These are phyloP conservation scores for Conomelus anceps DNA, from an alignment of 2,888 invertebrate species.

Conservation along the genomic window DNA sequence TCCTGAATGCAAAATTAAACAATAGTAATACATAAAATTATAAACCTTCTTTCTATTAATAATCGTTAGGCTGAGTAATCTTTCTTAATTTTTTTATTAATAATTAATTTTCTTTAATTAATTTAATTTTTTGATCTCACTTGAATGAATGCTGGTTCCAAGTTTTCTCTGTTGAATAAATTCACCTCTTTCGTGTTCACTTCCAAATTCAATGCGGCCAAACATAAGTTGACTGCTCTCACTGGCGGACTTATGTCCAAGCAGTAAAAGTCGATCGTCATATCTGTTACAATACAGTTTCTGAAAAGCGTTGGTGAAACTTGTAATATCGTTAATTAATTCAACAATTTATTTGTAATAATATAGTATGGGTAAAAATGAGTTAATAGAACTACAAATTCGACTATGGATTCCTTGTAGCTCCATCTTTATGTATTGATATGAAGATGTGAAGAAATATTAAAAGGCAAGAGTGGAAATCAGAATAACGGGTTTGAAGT, in stretches of 20 bases:
- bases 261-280: slow-evolving; percentile 47
- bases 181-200: slow-evolving; percentile 56
- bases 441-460: too few relatives aligned
- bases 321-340: too few relatives aligned
- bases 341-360: neutral
- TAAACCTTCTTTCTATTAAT: too few relatives aligned
- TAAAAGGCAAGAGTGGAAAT: too few relatives aligned
- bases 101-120: neutral
- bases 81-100: neutral
- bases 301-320: too few relatives aligned
- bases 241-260: slow-evolving; percentile 57
- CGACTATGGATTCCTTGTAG: too few relatives aligned
- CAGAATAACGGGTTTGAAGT: too few relatives aligned
- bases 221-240: slow-evolving; percentile 55
- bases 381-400: too few relatives aligned
- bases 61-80: too few relatives aligned
- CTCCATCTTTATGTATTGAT: too few relatives aligned
- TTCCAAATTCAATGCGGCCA: slow-evolving; percentile 57
- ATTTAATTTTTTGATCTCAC: slow-evolving; percentile 34
- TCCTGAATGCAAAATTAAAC: too few relatives aligned
- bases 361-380: neutral
- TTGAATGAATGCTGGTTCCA: slow-evolving; percentile 62
- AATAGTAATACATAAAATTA: too few relatives aligned
- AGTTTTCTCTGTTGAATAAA: slow-evolving; percentile 54
- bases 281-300: neutral